phyloP scores from a whole-genome alignment of 2,113 vertebrate species.

The Microtus montanus region DNA sequence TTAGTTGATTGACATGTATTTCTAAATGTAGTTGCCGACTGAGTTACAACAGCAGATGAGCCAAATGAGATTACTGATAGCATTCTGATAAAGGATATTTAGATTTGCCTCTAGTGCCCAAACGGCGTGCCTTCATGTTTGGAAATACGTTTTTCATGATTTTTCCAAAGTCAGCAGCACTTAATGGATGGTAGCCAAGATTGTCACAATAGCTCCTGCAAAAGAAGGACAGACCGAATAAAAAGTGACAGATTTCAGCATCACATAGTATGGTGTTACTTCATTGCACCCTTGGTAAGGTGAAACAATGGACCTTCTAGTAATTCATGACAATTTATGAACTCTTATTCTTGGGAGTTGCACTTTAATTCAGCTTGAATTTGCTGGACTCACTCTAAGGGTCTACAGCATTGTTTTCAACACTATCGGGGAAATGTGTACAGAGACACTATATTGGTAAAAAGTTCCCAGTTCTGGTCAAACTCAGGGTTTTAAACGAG shows the following conservation, averaged over 20 bases:
- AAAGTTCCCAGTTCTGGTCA: constrained; percentile 13
- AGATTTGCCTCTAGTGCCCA: constrained; percentile 99
- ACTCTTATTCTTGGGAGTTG: not conserved
- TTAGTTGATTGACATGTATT: constrained; percentile 84
- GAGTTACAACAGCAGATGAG: constrained; percentile 85
- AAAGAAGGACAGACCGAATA: constrained; percentile 79
- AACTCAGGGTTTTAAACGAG: not conserved
- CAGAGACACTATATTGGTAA: not conserved
- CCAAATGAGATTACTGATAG: constrained; percentile 78
- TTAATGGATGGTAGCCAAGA: constrained; percentile 98
- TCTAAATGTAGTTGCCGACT: constrained; percentile 89
- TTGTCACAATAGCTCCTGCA: constrained; percentile 99
- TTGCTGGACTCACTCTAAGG: constrained; percentile 4
- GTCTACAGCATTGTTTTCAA: constrained; percentile 1
- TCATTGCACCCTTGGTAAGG: constrained; percentile 6
- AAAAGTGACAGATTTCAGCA: constrained; percentile 32
- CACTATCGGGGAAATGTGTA: not conserved
- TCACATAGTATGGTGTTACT: not conserved
- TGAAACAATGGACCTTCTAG: constrained; percentile 21
- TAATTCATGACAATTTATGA: not conserved
- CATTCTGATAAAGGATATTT: constrained; percentile 97
- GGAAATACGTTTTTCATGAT: constrained; percentile 99
- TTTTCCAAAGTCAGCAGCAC: constrained; percentile 99
- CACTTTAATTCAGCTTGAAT: not conserved
- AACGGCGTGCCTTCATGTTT: constrained; percentile 99